Percentiles rank a stretch among this genome's conserved stretches.
Conservation (phyloP, 2,888 invertebrate genomes). For the Nebria salina region DNA sequence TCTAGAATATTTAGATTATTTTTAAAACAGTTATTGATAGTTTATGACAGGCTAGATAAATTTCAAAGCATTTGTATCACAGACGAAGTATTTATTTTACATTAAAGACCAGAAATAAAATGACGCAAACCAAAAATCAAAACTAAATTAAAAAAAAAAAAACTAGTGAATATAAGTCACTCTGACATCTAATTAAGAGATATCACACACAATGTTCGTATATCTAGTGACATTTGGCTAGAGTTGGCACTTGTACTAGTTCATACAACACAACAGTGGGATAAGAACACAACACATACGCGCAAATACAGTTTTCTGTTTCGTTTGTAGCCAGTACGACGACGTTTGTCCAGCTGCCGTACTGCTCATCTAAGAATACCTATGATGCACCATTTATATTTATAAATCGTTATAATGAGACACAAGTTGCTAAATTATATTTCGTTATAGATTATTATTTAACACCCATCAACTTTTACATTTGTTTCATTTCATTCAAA, state of each 20-base stretch:
- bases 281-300: not conserved
- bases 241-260: not conserved
- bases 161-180: not conserved
- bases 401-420: constrained; percentile 1
- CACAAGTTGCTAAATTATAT: not conserved
- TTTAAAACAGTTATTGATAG: not conserved
- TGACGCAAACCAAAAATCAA: not conserved
- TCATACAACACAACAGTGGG: not conserved
- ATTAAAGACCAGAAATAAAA: not conserved
- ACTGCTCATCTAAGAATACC: constrained; percentile 14
- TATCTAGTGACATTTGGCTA: not conserved
- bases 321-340: not conserved
- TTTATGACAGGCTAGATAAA: not conserved
- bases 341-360: not conserved
- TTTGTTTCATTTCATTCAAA: too few species aligned
- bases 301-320: not conserved
- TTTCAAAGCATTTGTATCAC: constrained; percentile 1
- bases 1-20: not conserved
- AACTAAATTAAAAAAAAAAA: not conserved
- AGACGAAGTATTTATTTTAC: not conserved
- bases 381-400: constrained; percentile 21
- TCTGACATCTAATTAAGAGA: not conserved
- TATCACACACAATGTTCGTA: not conserved
- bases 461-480: not conserved
- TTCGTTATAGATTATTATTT: not conserved